Base-by-base conservation (phyloP, 2,888 invertebrate species). In the Polymixis lichenea region DNA sequence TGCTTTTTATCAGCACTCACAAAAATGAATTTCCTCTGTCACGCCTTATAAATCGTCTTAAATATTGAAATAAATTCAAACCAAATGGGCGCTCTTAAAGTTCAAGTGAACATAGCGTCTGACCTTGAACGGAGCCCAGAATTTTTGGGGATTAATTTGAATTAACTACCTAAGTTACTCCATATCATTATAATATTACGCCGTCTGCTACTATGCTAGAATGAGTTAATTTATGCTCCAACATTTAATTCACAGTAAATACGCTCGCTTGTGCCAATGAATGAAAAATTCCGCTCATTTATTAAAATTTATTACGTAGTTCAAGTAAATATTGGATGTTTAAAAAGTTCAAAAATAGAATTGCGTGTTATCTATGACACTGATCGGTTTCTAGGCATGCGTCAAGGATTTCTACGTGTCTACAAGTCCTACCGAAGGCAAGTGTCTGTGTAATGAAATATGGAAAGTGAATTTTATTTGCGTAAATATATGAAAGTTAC, bases 31-130 rank as follows among this genome's bases (percentile, higher is more conserved):
- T 89, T 89, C 84, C 86, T 86, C 85, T 86, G 94, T 94, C 90
- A 94, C 93, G 94, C 90, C 89, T 93, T 93, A 93, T 95, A 94
- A 94, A 95, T 91, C 90, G 88, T 86, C 87, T 90, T 92, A 93
- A 93, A 92, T 90, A 92, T 89, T 90, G 89, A 90, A 92, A 91
- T 90, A 88, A 91, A 92, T 91, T 90, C 89, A 89, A 79, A 87
- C 51, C 77, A 83, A 89, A 88, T 88, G 87, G 83, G 81, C 82
- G 86, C 82, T 86, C 87, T 86, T 78, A 87, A 90, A 91, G 88
- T 90, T 89, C 87, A 90, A 88, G 82, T 73, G 58, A 82, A 90
- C 88, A 86, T 87, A 86, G 75, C 78, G 91, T 82, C 89, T 91
- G 90, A 88, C 94, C 94, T 94, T 93, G 94, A 68, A 62, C 64